Conservation (phyloP, 2,113 vertebrate genomes). For the Alectura lathami region DNA sequence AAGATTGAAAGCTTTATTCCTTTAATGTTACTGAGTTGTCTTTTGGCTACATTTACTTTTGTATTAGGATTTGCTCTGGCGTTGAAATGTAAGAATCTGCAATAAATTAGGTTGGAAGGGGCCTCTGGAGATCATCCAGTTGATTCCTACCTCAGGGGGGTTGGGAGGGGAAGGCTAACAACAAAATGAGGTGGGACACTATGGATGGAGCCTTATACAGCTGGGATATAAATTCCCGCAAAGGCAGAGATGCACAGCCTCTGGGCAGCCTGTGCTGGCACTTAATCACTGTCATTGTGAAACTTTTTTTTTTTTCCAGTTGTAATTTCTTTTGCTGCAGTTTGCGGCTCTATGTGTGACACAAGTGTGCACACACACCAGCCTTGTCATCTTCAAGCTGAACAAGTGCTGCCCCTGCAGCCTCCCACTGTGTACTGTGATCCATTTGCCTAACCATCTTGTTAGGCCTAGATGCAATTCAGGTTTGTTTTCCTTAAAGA, state of each 20-base stretch:
- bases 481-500: neutral
- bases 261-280: neutral
- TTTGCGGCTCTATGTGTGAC: neutral
- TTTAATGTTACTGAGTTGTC: neutral
- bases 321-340: neutral
- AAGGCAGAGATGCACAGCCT: neutral
- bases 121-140: neutral
- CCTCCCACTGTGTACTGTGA: too few species aligned
- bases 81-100: neutral
- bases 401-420: neutral
- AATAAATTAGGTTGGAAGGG: neutral
- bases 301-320: neutral
- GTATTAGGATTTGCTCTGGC: neutral
- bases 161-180: neutral
- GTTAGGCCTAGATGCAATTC: neutral
- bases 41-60: neutral
- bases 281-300: neutral
- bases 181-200: neutral
- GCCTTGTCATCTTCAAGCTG: neutral
- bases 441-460: neutral
- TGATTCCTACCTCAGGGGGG: neutral
- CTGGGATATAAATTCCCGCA: neutral
- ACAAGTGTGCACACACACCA: accelerated
- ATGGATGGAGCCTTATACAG: neutral
- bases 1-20: neutral